These are phyloP conservation scores for Hypotaenidia philippensis DNA, from an alignment of 2,797 vertebrate species.

Conservation along the genomic window DNA sequence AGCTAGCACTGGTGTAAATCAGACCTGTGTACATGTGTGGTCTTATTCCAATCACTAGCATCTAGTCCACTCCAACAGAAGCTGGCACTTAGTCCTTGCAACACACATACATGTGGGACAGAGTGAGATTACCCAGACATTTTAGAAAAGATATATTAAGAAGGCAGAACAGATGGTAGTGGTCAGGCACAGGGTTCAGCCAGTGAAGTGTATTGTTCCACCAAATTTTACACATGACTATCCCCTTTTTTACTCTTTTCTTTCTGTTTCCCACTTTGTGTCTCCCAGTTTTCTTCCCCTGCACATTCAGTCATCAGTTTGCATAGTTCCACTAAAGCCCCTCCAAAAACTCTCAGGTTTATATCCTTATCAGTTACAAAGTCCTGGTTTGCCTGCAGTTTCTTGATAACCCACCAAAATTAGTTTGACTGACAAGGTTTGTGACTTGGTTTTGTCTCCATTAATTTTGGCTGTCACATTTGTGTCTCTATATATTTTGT, in stretches of 20 bases:
- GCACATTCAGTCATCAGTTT: background rate
- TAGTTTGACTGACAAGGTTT: background rate
- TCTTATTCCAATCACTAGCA: background rate
- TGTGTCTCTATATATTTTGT: background rate
- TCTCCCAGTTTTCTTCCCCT: background rate
- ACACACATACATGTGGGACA: background rate
- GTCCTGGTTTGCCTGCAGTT: background rate
- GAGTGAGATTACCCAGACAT: background rate
- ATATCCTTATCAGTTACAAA: background rate
- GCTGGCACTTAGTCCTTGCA: background rate
- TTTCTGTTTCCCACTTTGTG: background rate
- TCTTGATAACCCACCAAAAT: background rate
- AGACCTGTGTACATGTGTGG: background rate
- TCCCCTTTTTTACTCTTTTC: background rate
- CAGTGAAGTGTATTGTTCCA: accelerated
- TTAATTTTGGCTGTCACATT: background rate
- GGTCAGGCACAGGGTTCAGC: background rate
- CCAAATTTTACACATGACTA: accelerated
- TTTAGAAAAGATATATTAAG: background rate
- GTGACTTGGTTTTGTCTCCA: background rate
- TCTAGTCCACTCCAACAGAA: background rate
- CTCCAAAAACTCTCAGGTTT: background rate
- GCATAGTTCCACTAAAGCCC: background rate
- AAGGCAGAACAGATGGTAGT: background rate
- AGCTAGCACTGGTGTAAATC: background rate